These are phyloP conservation scores for Uropetala carovei DNA, from an alignment of 2,888 invertebrate genomes.

Conservation along the genomic window DNA sequence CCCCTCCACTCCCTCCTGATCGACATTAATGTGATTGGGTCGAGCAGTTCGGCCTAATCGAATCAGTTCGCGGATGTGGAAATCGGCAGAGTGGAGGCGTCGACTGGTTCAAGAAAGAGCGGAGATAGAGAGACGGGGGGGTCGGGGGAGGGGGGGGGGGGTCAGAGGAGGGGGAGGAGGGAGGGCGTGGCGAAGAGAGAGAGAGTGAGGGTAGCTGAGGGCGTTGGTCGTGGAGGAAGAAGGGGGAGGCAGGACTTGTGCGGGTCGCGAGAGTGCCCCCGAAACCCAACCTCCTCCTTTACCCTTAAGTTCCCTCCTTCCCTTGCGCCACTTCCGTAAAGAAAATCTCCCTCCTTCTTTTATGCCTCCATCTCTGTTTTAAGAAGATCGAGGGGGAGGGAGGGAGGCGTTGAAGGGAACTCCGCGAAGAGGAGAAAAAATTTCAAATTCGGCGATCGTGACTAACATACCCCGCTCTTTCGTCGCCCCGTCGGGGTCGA, in stretches of 20 bases:
- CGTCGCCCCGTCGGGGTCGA: neutral
- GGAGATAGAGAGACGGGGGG: neutral
- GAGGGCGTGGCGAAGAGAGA: neutral
- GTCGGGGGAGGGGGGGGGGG: neutral
- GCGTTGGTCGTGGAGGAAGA: neutral
- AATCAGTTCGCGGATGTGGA: slow-evolving; percentile 60
- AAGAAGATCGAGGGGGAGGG: neutral
- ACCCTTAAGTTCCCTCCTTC: neutral
- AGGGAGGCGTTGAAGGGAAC: slow-evolving; percentile 50
- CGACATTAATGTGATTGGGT: slow-evolving; percentile 64
- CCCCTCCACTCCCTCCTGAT: slow-evolving; percentile 20
- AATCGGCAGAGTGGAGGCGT: slow-evolving; percentile 42
- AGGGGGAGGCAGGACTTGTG: neutral
- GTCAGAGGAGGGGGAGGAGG: neutral
- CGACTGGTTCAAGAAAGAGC: neutral
- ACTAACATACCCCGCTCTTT: slow-evolving; percentile 45
- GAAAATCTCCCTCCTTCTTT: slow-evolving; percentile 19
- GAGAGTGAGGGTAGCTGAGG: neutral
- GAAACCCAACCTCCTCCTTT: neutral
- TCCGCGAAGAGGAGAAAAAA: slow-evolving; percentile 41
- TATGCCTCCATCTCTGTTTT: slow-evolving; percentile 28
- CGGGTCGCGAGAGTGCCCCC: slow-evolving; percentile 30
- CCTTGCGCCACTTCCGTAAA: neutral
- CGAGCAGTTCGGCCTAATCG: slow-evolving; percentile 50
- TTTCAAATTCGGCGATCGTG: slow-evolving; percentile 58